Base-by-base conservation (phyloP, 2,113 vertebrate genomes). In the Siphamia tubifer region DNA sequence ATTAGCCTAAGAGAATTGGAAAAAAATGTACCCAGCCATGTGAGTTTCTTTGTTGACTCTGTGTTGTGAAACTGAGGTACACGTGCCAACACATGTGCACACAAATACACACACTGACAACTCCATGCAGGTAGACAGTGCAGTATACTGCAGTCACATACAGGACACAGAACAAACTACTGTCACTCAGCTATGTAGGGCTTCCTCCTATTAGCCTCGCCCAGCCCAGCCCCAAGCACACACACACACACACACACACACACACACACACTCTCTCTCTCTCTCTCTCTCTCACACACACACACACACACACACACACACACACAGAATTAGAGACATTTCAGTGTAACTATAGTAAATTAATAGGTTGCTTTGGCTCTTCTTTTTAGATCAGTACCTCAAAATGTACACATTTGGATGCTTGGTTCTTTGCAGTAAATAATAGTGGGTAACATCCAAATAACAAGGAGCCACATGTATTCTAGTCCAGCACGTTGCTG, bases 11-110 rank as follows among this genome's bases (percentile, higher is more conserved):
- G 21, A 9, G 7, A 0, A n/a, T n/a, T n/a, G n/a, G n/a, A 16
- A 7, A 19, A 19, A 43, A 9, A 36, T 2, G 23, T 30, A 47
- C 45, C 45, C 45, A 19, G 45, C 34, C 17, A 19, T 64, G 39
- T 47, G 32, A 54, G 61, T 78, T 78, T 74, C 60, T 19, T 15
- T 79, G 67, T 80, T 83, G 44, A 73, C 74, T 70, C 13, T 25
- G 49, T 21, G 47, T 76, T 74, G 55, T 52, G 61, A 64, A 81
- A 73, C 8, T 2, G 4, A 48, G 9, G 28, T 45, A 20, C 68
- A 57, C 30, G 9, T 65, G 62, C 44, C 19, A 54, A 44, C 60
- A 39, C 16, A 53, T 16, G 27, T 44, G 40, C 13, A 63, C 31
- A 49, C 56, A 51, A 1, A 8, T 31, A 52, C 17, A 48, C 20